Base-by-base conservation (phyloP, 2,888 invertebrate species). In the Agrypnus murinus region DNA sequence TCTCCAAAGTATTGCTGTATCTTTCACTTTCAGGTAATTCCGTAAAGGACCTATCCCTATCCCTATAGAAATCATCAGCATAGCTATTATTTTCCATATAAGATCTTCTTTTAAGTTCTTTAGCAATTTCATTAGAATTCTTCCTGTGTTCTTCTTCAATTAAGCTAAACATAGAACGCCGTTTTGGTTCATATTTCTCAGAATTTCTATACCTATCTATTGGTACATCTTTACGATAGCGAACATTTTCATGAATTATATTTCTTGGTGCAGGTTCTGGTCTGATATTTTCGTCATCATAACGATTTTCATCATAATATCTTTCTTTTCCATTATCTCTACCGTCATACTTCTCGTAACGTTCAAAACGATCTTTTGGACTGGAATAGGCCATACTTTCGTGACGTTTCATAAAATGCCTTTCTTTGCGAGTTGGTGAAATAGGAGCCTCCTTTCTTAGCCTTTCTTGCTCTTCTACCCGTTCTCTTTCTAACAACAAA, bases 401-500 rank as follows among this genome's bases (percentile, higher is more conserved):
- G 69, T 81, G 80, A 5, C 82, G 76, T 66, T 82, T 84, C 17
- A 81, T 50, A 60, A 80, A 82, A 6, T 74, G 75, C 48, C 63
- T 62, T 31, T 72, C 72, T 17, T 69, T 69, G 5, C 69, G 69
- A 6, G 77, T 75, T 1, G 83, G 83, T 1, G 83, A 82, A 67
- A 83, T 82, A 3, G 81, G 82, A 9, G 79, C 77, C 59, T 82
- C 82, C 8, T 64, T 58, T 12, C 64, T 45, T 14, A 69, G 32
- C 2, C 72, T n/a, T n/a, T 71, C 71, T 57, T 90, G 89, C 75
- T 88, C 87, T 74, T 89, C 89, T 73, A 90, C 87, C 67, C 90
- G 86, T 78, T 93, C 92, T 71, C 92, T 88, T 82, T 95, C 95
- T 84, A 95, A 88, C 73, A 93, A 90, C 83, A 92, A 89, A 82